phyloP scores from a whole-genome alignment of 2,113 vertebrate genomes.

The Nettapus auritus region DNA sequence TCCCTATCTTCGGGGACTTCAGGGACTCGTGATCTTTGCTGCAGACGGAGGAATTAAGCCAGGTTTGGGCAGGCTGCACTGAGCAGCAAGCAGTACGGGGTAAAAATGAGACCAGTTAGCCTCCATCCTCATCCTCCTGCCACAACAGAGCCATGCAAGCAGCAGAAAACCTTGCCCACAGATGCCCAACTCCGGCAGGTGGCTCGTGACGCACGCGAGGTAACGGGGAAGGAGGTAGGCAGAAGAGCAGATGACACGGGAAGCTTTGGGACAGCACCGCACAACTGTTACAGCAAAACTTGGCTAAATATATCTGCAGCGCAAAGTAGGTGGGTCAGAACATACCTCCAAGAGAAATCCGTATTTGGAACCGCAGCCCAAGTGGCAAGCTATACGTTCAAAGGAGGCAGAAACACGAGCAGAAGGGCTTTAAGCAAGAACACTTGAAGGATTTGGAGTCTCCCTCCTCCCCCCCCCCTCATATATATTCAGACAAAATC shows the following conservation, averaged over 20 bases:
- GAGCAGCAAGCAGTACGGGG: background rate
- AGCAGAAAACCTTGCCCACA: background rate
- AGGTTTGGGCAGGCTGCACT: background rate
- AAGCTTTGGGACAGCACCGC: constrained; percentile 29
- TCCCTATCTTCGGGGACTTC: background rate
- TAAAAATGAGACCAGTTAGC: background rate
- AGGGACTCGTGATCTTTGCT: background rate
- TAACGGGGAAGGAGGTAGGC: background rate
- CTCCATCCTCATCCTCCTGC: background rate
- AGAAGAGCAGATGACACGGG: constrained; percentile 23
- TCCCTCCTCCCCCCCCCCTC: background rate
- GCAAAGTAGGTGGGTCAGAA: constrained; percentile 72
- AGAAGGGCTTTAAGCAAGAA: constrained; percentile 13
- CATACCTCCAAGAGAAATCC: constrained; percentile 72
- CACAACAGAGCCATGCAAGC: rapidly evolving
- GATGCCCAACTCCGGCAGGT: background rate
- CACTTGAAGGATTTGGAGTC: constrained; percentile 25
- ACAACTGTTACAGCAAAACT: background rate
- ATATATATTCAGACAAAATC: background rate
- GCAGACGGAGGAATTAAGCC: background rate
- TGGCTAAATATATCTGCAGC: constrained; percentile 62
- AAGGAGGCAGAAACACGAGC: background rate
- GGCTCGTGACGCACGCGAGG: background rate
- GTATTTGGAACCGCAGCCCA: constrained; percentile 59
- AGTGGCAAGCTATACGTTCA: background rate